Evolutionary conservation across 2,113 vertebrate genomes (phyloP), one percentile per base, ranked within the genome.

Genomic region (Gasterosteus aculeatus): DNA sequence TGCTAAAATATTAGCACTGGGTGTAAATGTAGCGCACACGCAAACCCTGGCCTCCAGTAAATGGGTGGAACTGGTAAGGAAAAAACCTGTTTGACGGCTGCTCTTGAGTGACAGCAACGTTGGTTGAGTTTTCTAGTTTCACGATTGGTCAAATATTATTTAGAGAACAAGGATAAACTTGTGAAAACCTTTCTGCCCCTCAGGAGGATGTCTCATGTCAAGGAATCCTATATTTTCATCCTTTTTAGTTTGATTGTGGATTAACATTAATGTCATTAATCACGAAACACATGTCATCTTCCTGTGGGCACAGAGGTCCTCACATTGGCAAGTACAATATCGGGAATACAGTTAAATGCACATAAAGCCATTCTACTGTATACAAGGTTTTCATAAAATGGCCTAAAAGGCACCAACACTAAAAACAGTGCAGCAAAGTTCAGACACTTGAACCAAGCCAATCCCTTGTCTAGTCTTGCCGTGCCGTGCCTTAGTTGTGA

Each of bases 61-160:
- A 46, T 54, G 67, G 86, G 88, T 58, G 86, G 61, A 47, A 66
- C 83, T 64, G 69, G 41, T 65, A 19, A 60, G 82, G 35, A 38
- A 78, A 87, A 87, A 91, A 91, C 90, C 15, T 63, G 87, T 91
- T 75, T 69, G 58, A 57, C 81, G 35, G 66, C 42, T 47, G 29
- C 0, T 62, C 16, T 10, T 31, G 4, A 74, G 26, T 65, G 57
- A 82, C 46, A 77, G 35, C 29, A 26, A 41, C 16, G 29, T 15
- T 29, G 10, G 12, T n/a, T 38, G 6, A 61, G 77, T 65, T 8
- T 35, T 44, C 18, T 35, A 38, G 15, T 51, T 4, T 47, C 5
- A 38, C 3, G 10, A 44, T 3, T 15, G 8, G 57, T 49, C 3
- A 49, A 47, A 5, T 0, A 22, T 1, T 3, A 49, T 22, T 26